A percentile compares a stretch with the other conserved stretches of the same genome.
Conservation (phyloP, 2,113 vertebrate genomes). For the Garra rufa region DNA sequence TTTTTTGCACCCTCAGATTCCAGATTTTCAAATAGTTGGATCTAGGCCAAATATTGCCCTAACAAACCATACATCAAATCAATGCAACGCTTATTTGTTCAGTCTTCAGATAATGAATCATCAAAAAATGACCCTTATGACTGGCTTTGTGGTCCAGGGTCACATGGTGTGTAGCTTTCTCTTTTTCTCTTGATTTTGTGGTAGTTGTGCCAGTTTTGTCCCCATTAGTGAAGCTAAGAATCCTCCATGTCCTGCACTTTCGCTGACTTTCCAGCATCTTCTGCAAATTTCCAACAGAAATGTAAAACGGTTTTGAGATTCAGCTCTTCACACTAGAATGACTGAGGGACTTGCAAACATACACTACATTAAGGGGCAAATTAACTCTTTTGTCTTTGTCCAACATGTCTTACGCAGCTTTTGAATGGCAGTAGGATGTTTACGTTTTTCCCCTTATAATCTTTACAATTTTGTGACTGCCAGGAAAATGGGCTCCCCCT, state of each 20-base stretch:
- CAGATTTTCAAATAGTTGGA: too few species aligned
- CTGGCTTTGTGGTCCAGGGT: too few species aligned
- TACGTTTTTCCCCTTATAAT: neutral
- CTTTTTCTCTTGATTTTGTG: neutral
- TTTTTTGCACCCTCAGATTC: too few species aligned
- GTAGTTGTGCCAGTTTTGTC: neutral
- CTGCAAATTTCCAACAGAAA: neutral
- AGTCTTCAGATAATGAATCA: too few species aligned
- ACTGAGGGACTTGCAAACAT: neutral
- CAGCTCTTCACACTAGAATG: neutral
- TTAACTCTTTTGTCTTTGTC: neutral
- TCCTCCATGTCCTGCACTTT: neutral
- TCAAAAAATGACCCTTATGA: too few species aligned
- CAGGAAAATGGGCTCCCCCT: neutral
- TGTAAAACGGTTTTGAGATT: neutral
- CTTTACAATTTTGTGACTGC: neutral
- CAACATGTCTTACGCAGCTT: fast-evolving
- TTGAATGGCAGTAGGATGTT: neutral
- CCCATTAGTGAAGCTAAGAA: neutral
- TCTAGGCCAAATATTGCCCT: too few species aligned
- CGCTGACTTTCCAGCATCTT: neutral
- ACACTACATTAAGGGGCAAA: neutral
- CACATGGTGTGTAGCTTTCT: neutral
- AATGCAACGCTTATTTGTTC: too few species aligned
- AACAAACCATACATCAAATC: too few species aligned